Base-by-base conservation (phyloP, 1,140 invertebrate species). In the Heliconius hermathena region DNA sequence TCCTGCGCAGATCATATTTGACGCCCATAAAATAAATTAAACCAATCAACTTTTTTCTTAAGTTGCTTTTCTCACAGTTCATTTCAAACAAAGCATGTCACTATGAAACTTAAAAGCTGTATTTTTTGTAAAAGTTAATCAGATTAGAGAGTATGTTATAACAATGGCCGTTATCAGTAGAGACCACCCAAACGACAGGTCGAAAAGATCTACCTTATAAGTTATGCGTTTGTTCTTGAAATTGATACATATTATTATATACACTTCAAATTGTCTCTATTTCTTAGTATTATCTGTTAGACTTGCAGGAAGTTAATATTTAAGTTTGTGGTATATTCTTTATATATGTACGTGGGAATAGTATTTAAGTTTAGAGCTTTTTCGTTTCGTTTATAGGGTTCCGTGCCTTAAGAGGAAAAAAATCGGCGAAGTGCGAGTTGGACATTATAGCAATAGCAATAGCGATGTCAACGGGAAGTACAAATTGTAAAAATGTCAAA, bases 91-190 rank as follows among this genome's bases (percentile, higher is more conserved):
- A 83, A 81, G 72, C 60, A 52, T 36, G 54, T 83, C 73, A 80
- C 57, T 80, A 76, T n/a, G 49, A 77, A 82, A 79, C 29, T 79
- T n/a, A 36, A 60, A 75, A 66, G 26, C 60, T 26, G 80, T 54
- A 38, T 81, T 83, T 82, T 82, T 84, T 77, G 86, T 66, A 13
- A 16, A 85, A 77, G 81, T 83, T 86, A 87, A 89, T 89, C 87
- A 82, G 87, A 87, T 89, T 89, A 88, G 82, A 82, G 76, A 78
- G 76, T 78, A 78, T 75, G 73, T 82, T 85, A 82, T 87, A 88
- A 85, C 87, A 85, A 80, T 80, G 83, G 74, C 74, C 36, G 66
- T 76, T 88, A 84, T 86, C 83, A 78, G 73, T 77, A 71, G 66
- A 77, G 88, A 87, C 88, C 88, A 89, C 88, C 87, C 84, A 74